Conservation (phyloP, 2,113 vertebrate species). For the Erinaceus europaeus region DNA sequence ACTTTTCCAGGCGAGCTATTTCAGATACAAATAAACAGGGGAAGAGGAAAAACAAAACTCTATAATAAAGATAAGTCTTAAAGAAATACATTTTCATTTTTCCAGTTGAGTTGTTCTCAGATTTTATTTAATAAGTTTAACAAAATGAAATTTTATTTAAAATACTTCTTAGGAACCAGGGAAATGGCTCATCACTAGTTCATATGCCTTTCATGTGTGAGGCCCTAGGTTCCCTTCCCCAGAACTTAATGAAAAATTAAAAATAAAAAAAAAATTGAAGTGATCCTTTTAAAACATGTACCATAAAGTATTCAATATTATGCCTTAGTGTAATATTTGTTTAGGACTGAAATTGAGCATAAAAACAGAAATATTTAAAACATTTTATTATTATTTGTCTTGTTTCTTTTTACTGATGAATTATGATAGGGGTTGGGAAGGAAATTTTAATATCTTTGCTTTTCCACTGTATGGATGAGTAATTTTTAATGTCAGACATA, state of each 20-base stretch:
- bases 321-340: too few species aligned
- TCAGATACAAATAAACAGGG: not conserved
- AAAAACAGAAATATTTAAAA: too few species aligned
- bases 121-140: slow-evolving; percentile 17
- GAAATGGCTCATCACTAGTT: not conserved
- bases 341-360: too few species aligned
- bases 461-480: not conserved
- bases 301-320: too few species aligned
- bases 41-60: not conserved
- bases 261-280: too few species aligned
- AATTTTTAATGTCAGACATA: not conserved
- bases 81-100: not conserved
- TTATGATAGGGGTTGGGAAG: slow-evolving; percentile 3
- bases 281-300: too few species aligned
- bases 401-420: slow-evolving; percentile 32
- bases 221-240: not conserved
- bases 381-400: slow-evolving; percentile 9
- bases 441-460: slow-evolving; percentile 19
- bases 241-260: not conserved
- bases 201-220: not conserved
- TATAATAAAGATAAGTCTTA: not conserved
- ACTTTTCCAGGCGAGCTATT: too few species aligned
- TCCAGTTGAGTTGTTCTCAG: not conserved
- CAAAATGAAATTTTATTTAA: slow-evolving; percentile 5
- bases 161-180: not conserved